Base-by-base conservation (phyloP, 2,797 vertebrate genomes). In the Danio aesculapii region DNA sequence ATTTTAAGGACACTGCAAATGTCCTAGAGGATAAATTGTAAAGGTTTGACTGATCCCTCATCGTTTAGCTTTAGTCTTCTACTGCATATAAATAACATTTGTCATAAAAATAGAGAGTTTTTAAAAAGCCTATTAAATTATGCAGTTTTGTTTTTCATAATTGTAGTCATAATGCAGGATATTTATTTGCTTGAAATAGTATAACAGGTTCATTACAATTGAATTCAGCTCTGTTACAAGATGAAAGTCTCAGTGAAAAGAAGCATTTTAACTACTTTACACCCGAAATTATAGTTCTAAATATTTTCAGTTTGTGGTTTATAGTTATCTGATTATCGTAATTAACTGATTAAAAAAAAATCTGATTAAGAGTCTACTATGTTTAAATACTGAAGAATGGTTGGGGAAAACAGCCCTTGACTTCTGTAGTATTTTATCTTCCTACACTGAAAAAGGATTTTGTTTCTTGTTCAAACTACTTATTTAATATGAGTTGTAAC, bases 1-100 rank as follows among this genome's bases (percentile, higher is more conserved):
- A 8, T 59, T 64, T 75, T 47, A 75, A 44, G 53, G 47, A 69
- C 58, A 69, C 64, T 62, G 49, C 49, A 52, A 14, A 83, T 52
- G 41, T 69, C 8, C 79, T n/a, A 16, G 41, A 41, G 41, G 14
- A n/a, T 53, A 53, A 74, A 59, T 69, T 16, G 14, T 39, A 17
- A 30, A 46, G n/a, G 58, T 79, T 46, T 46, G 46, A 50, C 39
- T 19, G 14, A 61, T 52, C 21, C 55, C 7, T 77, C 19, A 39
- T 13, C 43, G 10, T 8, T 76, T 3, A 46, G 44, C 8, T 46
- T 21, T 5, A 17, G 17, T 66, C 62, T 7, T 55, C 30, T 6
- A 13, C 9, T 55, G 41, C 8, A 21, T 16, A 3, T 55, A 10
- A 3, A 8, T 46, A 44, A 46, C 12, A 44, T 12, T 4, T 81